Evolutionary conservation across 1,140 invertebrate genomes (phyloP).

Genomic region (Procambarus clarkii): DNA sequence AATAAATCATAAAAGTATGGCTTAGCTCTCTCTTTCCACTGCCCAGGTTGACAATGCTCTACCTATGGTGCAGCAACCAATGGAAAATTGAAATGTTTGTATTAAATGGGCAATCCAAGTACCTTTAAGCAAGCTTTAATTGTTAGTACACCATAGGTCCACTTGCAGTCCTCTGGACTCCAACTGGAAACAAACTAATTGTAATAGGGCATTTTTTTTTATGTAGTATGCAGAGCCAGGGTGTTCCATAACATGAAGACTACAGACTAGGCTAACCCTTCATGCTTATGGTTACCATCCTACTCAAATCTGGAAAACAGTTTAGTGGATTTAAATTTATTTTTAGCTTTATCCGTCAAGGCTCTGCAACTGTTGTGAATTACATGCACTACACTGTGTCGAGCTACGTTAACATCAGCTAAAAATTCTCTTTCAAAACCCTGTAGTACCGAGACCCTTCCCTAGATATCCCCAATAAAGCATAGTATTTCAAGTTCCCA

Average conservation of each 20-base stretch:
- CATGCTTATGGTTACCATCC: background rate
- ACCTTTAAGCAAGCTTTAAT: background rate
- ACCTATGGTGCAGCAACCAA: background rate
- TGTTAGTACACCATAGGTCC: background rate
- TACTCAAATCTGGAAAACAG: background rate
- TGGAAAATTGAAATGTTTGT: background rate
- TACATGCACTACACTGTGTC: background rate
- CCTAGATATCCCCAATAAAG: slow-evolving; percentile 25
- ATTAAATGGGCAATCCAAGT: background rate
- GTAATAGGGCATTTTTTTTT: background rate
- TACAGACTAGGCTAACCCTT: background rate
- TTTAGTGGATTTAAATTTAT: background rate
- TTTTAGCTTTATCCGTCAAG: background rate
- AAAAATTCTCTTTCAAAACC: background rate
- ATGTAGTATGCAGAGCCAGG: background rate
- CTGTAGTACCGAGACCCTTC: background rate
- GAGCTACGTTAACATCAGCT: background rate
- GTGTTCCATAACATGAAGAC: too few species aligned
- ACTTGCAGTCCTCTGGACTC: too few species aligned
- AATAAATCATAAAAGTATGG: background rate
- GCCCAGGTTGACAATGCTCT: background rate
- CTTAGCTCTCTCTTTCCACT: background rate
- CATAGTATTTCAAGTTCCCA: slow-evolving; percentile 6
- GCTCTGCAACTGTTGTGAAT: background rate
- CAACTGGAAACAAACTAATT: too few species aligned